Base-by-base conservation (phyloP, 2,888 invertebrate species). In the Balanococcus diminutus region DNA sequence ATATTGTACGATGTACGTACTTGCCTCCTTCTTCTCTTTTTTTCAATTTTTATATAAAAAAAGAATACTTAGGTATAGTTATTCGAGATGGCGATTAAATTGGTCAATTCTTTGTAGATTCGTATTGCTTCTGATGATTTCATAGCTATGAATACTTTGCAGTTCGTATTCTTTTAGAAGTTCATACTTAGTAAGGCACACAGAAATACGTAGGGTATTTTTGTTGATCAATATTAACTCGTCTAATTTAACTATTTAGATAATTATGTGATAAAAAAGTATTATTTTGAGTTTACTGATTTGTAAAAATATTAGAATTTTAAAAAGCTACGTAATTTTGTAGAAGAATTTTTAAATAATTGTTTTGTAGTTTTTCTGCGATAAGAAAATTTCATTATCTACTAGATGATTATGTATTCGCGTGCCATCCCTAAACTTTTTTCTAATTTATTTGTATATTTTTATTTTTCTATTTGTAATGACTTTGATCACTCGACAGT, bases 401-500 rank as follows among this genome's bases (percentile, higher is more conserved):
- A 61, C 2, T 61, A 61, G 61, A 22, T n/a, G 11, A 25, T 61
- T 22, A 25, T 25, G 8, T n/a, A n/a, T 79, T 79, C 36, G n/a
- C 19, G 75, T 79, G 75, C 75, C 75, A 79, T 79, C 36, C 75
- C 75, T 79, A 8, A 16, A 79, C 32, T 36, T 79, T 79, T 79
- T 79, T 79, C 72, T 19, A 36, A 36, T 79, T 79, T 79, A 79
- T 79, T 79, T 79, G 36, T 79, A 79, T 79, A 36, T 79, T 79
- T 79, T 36, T 79, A 36, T 36, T 36, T 79, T 46, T 79, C 36
- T 36, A 79, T 79, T 79, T 79, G 22, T 79, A 79, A 79, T 79
- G n/a, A 79, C 19, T 79, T 79, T 32, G 25, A 36, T 79, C 75
- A 79, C 75, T 32, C 36, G 36, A 36, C 32, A 79, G 75, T 79